Conservation (phyloP, 2,797 vertebrate species). For the Esox masquinongy region DNA sequence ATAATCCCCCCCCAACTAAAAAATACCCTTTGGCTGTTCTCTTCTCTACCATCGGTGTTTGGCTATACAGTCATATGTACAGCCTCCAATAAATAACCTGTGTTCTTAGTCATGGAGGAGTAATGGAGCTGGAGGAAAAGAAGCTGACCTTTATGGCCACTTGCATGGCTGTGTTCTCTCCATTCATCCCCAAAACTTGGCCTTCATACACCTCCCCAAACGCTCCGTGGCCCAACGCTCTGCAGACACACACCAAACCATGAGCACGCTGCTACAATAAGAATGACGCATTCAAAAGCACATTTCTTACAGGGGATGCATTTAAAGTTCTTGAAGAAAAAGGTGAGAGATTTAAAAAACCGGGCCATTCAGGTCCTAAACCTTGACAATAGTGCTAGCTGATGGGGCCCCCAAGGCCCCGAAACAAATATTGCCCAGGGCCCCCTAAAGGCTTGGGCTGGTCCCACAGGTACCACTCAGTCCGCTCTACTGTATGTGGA, state of each 20-base stretch:
- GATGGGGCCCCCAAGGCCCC: no score
- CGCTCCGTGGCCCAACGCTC: slow-evolving; percentile 88
- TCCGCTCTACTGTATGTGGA: background rate
- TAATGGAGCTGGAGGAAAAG: background rate
- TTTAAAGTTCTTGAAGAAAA: no score
- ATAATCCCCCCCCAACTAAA: no score
- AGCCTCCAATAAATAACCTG: background rate
- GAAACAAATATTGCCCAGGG: no score
- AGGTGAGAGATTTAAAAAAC: no score
- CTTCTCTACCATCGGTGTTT: background rate
- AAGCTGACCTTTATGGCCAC: slow-evolving; percentile 91
- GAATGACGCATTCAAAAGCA: no score
- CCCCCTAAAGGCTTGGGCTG: no score
- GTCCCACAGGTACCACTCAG: background rate
- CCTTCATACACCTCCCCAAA: slow-evolving; percentile 95
- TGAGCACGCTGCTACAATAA: background rate
- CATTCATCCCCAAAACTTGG: slow-evolving; percentile 83
- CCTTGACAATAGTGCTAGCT: no score
- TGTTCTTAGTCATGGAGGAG: background rate
- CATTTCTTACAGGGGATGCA: no score
- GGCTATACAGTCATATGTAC: background rate
- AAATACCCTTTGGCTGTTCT: background rate
- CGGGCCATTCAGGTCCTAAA: no score
- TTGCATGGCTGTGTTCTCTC: slow-evolving; percentile 83
- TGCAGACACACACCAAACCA: slow-evolving; percentile 48